Percentiles rank a stretch among this genome's conserved stretches.
These are phyloP conservation scores for Hipparchia semele DNA, from an alignment of 2,888 invertebrate species.

Conservation along the genomic window DNA sequence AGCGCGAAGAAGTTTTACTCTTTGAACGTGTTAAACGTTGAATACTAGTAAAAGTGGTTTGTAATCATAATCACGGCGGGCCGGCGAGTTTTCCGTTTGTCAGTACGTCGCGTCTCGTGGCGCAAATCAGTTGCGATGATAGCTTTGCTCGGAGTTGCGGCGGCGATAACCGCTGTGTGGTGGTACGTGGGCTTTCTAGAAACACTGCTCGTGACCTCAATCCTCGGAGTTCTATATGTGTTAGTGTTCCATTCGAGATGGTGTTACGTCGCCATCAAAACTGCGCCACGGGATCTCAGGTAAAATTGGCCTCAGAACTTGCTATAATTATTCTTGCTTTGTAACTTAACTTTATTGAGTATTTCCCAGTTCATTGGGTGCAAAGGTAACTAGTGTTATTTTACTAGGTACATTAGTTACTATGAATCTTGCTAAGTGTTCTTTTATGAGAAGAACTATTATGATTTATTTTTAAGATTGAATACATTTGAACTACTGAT, in stretches of 20 bases:
- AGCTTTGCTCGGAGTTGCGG: conserved; percentile 64
- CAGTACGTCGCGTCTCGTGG: conserved; percentile 77
- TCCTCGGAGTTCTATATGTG: conserved; percentile 84
- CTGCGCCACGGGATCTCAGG: conserved; percentile 89
- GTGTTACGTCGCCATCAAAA: conserved; percentile 89
- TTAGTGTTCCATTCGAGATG: conserved; percentile 88
- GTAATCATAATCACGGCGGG: conserved; percentile 44
- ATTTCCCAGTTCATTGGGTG: background rate
- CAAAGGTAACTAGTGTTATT: conserved; percentile 1
- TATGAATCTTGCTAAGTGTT: background rate
- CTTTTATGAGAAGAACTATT: background rate
- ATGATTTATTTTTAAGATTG: background rate
- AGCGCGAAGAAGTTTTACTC: background rate
- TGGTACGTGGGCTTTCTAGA: conserved; percentile 84
- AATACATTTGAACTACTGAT: background rate
- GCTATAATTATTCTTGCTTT: conserved; percentile 15
- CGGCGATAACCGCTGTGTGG: conserved; percentile 73
- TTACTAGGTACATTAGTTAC: background rate
- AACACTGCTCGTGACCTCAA: conserved; percentile 84
- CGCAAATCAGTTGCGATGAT: conserved; percentile 74
- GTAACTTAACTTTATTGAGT: conserved; percentile 26
- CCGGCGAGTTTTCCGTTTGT: conserved; percentile 43
- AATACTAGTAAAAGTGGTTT: conserved; percentile 37
- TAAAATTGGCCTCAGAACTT: conserved; percentile 59
- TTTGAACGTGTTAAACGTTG: conserved; percentile 1